Percentiles rank a stretch among this genome's conserved stretches.
phyloP scores from a whole-genome alignment of 2,113 vertebrate species.

The Triplophysa rosa region DNA sequence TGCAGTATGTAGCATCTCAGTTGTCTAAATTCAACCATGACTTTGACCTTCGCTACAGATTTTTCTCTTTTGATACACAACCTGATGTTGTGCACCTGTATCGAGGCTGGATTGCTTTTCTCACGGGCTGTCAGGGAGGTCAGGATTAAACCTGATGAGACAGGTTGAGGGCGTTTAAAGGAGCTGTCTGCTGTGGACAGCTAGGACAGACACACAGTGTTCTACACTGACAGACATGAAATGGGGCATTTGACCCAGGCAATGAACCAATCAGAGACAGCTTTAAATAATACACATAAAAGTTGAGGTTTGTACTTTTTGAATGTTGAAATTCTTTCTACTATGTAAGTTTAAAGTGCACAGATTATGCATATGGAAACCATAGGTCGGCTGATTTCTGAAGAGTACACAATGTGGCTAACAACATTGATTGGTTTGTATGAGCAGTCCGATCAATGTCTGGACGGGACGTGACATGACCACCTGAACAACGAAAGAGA shows the following conservation, averaged over 20 bases:
- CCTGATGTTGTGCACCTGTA: constrained; percentile 53
- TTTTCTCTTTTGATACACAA: constrained; percentile 29
- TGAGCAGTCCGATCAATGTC: no score
- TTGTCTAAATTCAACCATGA: constrained; percentile 24
- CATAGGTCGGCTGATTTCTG: no score
- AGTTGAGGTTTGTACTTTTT: no score
- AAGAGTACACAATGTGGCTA: no score
- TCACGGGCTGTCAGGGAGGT: constrained; percentile 15
- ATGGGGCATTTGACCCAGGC: constrained; percentile 15
- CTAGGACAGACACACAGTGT: constrained; percentile 1
- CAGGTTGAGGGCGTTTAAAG: constrained; percentile 23
- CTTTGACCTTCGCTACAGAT: constrained; percentile 34
- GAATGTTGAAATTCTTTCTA: no score
- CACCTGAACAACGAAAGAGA: no score
- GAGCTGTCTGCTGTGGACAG: background rate
- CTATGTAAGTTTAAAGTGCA: no score
- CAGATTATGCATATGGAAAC: no score
- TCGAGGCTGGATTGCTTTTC: constrained; percentile 32
- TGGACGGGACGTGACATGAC: no score
- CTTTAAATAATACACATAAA: background rate
- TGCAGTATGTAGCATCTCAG: background rate
- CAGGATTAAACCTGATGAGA: constrained; percentile 14
- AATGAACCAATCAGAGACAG: background rate
- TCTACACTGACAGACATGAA: background rate
- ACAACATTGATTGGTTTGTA: no score